These are phyloP conservation scores for Rhipidura dahli DNA, from an alignment of 2,113 vertebrate species.

Conservation along the genomic window DNA sequence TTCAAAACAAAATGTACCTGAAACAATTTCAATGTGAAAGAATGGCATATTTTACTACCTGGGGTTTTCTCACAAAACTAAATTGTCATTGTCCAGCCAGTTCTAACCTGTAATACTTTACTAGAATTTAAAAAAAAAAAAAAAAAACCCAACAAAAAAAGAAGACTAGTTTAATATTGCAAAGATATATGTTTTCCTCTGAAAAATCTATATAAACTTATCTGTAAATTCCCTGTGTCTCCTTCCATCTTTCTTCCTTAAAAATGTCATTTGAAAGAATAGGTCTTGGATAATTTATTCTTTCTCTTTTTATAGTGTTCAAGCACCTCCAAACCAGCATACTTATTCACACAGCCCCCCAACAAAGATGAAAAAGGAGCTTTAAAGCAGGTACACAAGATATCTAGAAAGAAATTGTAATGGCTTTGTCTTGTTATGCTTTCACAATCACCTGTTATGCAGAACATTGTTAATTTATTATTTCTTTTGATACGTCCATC, in stretches of 20 bases:
- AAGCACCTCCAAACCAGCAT: background rate
- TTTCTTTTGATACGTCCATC: background rate
- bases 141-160: background rate
- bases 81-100: background rate
- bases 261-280: background rate
- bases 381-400: background rate
- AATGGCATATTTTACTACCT: background rate
- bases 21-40: background rate
- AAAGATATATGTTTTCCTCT: background rate
- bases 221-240: background rate
- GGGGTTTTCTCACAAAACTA: background rate
- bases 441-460: background rate
- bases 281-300: background rate
- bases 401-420: background rate
- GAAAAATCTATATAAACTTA: background rate
- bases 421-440: background rate
- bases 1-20: background rate
- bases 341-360: background rate
- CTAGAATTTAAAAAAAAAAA: background rate
- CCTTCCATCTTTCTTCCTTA: background rate
- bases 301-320: background rate
- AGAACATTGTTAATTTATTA: background rate
- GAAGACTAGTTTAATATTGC: background rate
- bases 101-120: background rate
- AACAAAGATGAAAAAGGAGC: background rate